Evolutionary conservation across 2,113 vertebrate species (phyloP), one percentile per base, ranked within the genome.

Genomic region (Cheilinus undulatus): DNA sequence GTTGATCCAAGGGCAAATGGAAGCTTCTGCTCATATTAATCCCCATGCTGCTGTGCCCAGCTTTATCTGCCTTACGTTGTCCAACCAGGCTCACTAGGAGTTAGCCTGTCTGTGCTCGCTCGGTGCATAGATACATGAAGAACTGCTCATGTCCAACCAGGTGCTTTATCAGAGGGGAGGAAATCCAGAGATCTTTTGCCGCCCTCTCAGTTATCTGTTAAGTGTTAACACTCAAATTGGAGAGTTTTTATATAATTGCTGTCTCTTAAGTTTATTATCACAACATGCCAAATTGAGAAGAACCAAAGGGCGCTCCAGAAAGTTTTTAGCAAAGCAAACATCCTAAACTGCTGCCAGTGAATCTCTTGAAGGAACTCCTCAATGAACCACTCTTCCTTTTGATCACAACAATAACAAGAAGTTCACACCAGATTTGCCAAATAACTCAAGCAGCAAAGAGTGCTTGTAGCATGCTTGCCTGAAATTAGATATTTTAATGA

Each of bases 101-200:
- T 27, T 43, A 38, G 61, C 54, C 69, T 61, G 43, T 38, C 53
- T 52, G 28, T 5, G 8, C 78, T 73, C 6, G 8, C 78, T 73
- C n/a, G 0, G 20, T 59, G 60, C 67, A 52, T 68, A 46, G 53
- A 70, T 19, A 67, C 51, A 49, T 22, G 27, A 64, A 42, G 63
- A 77, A 65, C 46, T 56, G 43, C 22, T 70, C 22, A 36, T 40
- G 32, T 81, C 66, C 63, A 27, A 49, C 67, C 43, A 43, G 85
- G 84, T 86, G 86, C 85, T 89, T 83, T 80, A 74, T 80, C 23
- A 68, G 12, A 78, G 43, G 24, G 30, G 45, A 24, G 45, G 49
- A 74, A 56, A 63, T 64, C 43, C 45, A 67, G 61, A 36, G 14
- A 4, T 28, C 34, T 28, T 13, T 14, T 48, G 22, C 57, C 23